phyloP scores from a whole-genome alignment of 2,888 invertebrate genomes.

The Drosophila paracracens region DNA sequence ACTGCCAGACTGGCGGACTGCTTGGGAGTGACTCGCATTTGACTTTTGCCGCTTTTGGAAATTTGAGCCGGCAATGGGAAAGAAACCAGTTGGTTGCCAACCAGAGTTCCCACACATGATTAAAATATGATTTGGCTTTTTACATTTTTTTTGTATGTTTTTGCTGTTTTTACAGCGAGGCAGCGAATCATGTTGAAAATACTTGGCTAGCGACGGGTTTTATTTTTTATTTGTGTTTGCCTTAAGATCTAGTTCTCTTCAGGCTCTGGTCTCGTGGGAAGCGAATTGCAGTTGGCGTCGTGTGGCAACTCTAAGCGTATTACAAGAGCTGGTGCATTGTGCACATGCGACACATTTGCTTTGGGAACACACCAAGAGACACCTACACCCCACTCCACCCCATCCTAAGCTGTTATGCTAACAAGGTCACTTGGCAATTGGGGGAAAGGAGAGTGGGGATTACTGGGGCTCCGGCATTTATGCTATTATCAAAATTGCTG shows the following conservation, averaged over 20 bases:
- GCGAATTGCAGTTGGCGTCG: conserved; percentile 37
- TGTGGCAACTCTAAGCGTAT: conserved; percentile 62
- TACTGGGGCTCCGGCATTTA: conserved; percentile 39
- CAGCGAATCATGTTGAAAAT: conserved; percentile 60
- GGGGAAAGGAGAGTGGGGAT: not conserved
- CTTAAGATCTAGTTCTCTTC: conserved; percentile 39
- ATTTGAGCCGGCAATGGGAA: conserved; percentile 62
- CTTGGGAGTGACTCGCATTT: conserved; percentile 40
- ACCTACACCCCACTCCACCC: not conserved
- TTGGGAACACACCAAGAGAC: conserved; percentile 26
- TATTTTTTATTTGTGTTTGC: conserved; percentile 26
- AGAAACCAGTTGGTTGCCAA: conserved; percentile 41
- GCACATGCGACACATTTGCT: conserved; percentile 22
- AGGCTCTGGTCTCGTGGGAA: conserved; percentile 61
- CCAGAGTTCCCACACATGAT: conserved; percentile 74
- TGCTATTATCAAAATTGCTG: conserved; percentile 77
- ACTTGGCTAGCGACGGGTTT: conserved; percentile 52
- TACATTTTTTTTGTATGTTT: not conserved
- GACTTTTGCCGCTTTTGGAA: conserved; percentile 49
- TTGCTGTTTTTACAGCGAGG: conserved; percentile 18
- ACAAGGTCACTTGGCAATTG: conserved; percentile 71
- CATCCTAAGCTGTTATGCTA: conserved; percentile 25
- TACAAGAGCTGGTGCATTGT: conserved; percentile 10
- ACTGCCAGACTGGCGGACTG: not conserved
- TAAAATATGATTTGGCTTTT: conserved; percentile 39